Evolutionary conservation across 2,888 invertebrate genomes (phyloP).

Genomic region (Patella pellucida): DNA sequence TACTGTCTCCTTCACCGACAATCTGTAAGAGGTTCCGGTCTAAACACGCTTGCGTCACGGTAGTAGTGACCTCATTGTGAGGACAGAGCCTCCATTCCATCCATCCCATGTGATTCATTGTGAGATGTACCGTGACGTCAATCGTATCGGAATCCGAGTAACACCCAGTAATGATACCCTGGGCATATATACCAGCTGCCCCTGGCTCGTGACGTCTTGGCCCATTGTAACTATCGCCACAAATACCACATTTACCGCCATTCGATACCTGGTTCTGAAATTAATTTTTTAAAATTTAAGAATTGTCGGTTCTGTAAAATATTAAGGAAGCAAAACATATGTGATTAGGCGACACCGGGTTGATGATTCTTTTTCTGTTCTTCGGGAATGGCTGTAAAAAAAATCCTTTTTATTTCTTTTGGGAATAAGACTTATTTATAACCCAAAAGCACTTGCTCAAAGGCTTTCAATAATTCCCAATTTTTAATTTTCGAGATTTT

Average conservation of each 20-base stretch:
- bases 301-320: too few species aligned
- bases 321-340: too few species aligned
- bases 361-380: too few species aligned
- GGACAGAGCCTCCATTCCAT: background rate
- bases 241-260: conserved; percentile 4
- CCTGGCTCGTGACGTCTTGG: background rate
- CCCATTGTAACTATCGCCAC: background rate
- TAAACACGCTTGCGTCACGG: background rate
- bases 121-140: background rate
- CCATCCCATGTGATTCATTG: background rate
- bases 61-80: background rate
- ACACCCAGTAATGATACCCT: background rate
- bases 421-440: too few species aligned
- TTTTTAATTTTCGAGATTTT: too few species aligned
- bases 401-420: too few species aligned
- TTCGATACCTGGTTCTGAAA: background rate
- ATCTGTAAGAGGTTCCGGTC: background rate
- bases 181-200: background rate
- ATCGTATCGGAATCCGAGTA: background rate
- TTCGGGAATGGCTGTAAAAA: too few species aligned
- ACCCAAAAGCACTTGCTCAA: too few species aligned
- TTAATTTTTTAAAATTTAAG: background rate
- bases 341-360: too few species aligned
- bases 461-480: too few species aligned
- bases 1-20: background rate